Percentiles rank a stretch among this genome's conserved stretches.
phyloP scores from a whole-genome alignment of 2,113 vertebrate genomes.

The Carettochelys insculpta region DNA sequence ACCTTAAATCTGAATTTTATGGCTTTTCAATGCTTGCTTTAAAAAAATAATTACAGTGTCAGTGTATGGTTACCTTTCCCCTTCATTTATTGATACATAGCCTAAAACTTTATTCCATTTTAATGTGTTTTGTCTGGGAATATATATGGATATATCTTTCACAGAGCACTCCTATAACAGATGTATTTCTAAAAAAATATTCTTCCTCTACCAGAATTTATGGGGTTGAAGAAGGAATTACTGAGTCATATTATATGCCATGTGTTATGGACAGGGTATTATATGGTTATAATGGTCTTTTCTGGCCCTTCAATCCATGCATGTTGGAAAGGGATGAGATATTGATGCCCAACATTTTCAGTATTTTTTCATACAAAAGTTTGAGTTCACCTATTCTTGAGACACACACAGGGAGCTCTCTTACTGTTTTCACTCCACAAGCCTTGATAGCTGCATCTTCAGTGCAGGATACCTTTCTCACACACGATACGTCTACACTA shows the following conservation, averaged over 20 bases:
- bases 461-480: not conserved
- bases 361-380: not conserved
- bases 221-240: not conserved
- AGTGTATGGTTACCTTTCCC: not conserved
- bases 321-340: not conserved
- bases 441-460: not conserved
- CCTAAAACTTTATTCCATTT: not conserved
- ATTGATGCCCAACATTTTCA: not conserved
- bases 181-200: not conserved
- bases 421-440: not conserved
- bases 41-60: rapidly evolving
- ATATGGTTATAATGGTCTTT: not conserved
- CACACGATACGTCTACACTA: too few relatives aligned
- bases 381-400: not conserved
- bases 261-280: not conserved
- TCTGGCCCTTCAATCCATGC: not conserved
- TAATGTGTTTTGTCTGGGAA: not conserved
- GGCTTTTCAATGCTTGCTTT: not conserved
- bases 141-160: not conserved
- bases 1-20: not conserved
- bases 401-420: not conserved
- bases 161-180: not conserved
- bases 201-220: not conserved
- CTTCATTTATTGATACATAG: not conserved
- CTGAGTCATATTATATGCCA: not conserved